Evolutionary conservation across 2,113 vertebrate genomes (phyloP), one percentile per base, ranked within the genome.

Genomic region (Thunnus maccoyii): DNA sequence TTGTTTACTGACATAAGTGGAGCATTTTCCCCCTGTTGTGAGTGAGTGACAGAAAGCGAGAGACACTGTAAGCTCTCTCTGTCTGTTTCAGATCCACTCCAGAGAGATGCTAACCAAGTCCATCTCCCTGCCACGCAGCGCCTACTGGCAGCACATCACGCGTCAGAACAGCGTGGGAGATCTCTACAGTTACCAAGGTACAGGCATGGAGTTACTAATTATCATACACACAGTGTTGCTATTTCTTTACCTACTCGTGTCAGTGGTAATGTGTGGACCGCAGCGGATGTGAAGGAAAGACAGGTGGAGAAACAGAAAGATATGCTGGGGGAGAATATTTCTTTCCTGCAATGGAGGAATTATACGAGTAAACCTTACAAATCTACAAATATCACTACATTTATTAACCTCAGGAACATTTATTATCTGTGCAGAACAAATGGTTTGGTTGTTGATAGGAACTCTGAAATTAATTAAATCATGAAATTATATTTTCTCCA

Each of bases 101-200:
- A 97, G 95, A 79, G 97, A 98, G 88, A 96, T 94, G 18, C 93
- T 99, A 90, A 97, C 96, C 86, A 98, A 98, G 93, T 99, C 98
- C 17, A 97, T 99, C 90, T 99, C 98, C 52, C 96, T 99, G 79
- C 98, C 98, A 69, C 97, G 98, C 10, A 99, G 98, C 18, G 98
- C 97, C 0, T 99, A 99, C 90, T 99, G 98, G 98, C 98, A 99
- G 87, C 98, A 99, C 85, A 99, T 99, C 92, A 99, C 97, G 2
- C 96, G 97, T 74, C 98, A 99, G 94, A 98, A 96, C 95, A 99
- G 98, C 62, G 95, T 98, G 78, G 97, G 97, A 88, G 97, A 99
- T 91, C 97, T 99, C 94, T 99, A 97, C 97, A 96, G 96, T 94
- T 98, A 97, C 96, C 97, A 98, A 97, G 97, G 98, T 96, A 96